A percentile compares a stretch with the other conserved stretches of the same genome.
phyloP scores from a whole-genome alignment of 2,797 vertebrate species.

The Helostoma temminkii region DNA sequence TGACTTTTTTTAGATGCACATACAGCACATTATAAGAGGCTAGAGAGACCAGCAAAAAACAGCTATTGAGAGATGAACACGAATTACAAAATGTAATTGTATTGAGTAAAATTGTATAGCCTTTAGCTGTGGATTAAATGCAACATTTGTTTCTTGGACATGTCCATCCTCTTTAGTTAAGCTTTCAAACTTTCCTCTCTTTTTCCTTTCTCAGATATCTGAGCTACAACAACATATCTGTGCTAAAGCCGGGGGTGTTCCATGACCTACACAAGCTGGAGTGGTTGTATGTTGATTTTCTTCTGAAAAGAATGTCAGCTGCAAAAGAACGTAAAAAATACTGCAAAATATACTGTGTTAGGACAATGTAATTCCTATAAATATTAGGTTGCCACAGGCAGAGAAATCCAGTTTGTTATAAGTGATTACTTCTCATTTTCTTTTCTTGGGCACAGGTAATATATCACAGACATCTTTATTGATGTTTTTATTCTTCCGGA shows the following conservation, averaged over 20 bases:
- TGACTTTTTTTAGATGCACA: not conserved
- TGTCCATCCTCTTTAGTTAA: not conserved
- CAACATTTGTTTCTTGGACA: not conserved
- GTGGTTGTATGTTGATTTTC: slow-evolving; percentile 89
- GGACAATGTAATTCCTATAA: slow-evolving; percentile 5
- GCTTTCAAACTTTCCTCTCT: not conserved
- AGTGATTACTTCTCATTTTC: not conserved
- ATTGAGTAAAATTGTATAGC: not conserved
- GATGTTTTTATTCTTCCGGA: rapidly evolving
- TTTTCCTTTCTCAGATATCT: slow-evolving; percentile 85
- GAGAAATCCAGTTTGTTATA: not conserved
- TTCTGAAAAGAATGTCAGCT: not conserved
- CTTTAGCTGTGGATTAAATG: not conserved
- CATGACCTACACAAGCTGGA: slow-evolving; percentile 92
- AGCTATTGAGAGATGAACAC: not conserved
- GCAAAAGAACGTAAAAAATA: not conserved
- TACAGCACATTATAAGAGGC: not conserved
- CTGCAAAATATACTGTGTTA: too few relatives aligned
- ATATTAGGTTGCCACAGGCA: not conserved
- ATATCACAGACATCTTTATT: not conserved
- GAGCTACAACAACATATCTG: slow-evolving; percentile 91
- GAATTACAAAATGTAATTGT: not conserved
- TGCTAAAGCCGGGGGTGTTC: slow-evolving; percentile 91
- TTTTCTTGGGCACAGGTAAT: not conserved
- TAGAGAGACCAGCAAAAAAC: not conserved